Percentiles rank a stretch among this genome's conserved stretches.
Conservation (phyloP, 2,888 invertebrate species). For the Dione vanillae region DNA sequence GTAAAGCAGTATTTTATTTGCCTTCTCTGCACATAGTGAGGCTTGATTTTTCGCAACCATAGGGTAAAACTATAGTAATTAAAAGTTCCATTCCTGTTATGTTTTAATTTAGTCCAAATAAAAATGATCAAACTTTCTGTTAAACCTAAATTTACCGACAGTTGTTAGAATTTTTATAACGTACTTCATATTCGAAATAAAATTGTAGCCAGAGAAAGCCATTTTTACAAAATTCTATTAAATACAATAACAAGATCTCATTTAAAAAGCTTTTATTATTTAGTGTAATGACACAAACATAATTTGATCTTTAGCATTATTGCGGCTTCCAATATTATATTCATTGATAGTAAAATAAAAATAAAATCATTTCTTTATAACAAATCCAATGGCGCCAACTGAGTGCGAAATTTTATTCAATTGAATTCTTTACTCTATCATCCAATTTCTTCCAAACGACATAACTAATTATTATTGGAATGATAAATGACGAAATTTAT, state of each 20-base stretch:
- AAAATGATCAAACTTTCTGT: too few species aligned
- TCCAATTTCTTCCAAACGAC: neutral
- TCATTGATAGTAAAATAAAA: neutral
- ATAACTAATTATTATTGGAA: neutral
- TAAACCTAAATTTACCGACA: too few species aligned
- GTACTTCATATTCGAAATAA: neutral
- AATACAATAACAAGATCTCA: too few species aligned
- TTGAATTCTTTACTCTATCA: neutral
- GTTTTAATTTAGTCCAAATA: too few species aligned
- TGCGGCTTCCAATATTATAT: neutral
- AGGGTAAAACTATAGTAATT: too few species aligned
- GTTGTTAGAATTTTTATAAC: too few species aligned
- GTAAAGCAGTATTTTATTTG: neutral
- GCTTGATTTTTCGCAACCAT: too few species aligned
- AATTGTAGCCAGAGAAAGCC: neutral
- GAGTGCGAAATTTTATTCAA: conserved; percentile 12
- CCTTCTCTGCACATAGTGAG: too few species aligned
- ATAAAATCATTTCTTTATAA: neutral
- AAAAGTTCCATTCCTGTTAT: too few species aligned
- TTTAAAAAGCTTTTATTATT: neutral
- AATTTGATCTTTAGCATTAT: neutral
- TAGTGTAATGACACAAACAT: neutral
- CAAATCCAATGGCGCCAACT: neutral
- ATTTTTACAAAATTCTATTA: neutral
- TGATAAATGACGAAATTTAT: neutral